These are phyloP conservation scores for Halictus quadricinctus DNA, from an alignment of 2,888 invertebrate genomes.

Conservation along the genomic window DNA sequence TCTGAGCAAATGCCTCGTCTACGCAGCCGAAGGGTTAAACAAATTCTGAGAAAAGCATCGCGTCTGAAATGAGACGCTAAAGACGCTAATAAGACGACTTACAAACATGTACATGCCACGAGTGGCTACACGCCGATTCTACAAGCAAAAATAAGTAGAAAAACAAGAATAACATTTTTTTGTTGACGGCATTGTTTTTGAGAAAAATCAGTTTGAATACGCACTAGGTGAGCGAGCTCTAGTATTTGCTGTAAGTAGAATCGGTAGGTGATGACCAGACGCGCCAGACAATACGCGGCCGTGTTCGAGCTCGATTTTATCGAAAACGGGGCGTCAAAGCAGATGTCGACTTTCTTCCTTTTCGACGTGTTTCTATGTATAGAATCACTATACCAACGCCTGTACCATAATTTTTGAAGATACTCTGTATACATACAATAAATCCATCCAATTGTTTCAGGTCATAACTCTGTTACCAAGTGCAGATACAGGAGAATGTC, in stretches of 20 bases:
- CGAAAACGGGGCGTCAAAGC: too few species aligned
- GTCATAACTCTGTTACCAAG: too few species aligned
- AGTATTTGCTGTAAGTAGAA: background rate
- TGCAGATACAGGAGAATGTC: too few species aligned
- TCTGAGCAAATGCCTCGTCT: background rate
- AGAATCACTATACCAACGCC: too few species aligned
- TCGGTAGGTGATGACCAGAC: background rate
- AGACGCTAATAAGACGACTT: background rate
- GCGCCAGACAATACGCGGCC: background rate
- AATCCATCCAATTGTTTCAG: too few species aligned
- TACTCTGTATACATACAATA: too few species aligned
- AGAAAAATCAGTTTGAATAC: background rate
- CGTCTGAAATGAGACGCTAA: background rate
- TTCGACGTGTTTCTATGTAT: too few species aligned
- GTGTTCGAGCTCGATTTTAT: background rate
- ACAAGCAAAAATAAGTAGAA: background rate
- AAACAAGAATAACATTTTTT: background rate
- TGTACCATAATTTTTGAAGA: too few species aligned
- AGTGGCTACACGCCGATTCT: background rate
- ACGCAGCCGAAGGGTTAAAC: background rate
- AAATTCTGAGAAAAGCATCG: background rate
- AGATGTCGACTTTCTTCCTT: too few species aligned
- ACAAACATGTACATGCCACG: too few species aligned
- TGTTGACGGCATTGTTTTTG: background rate
- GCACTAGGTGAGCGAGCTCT: background rate